phyloP scores from a whole-genome alignment of 2,113 vertebrate genomes.

The Daphoenositta chrysoptera region DNA sequence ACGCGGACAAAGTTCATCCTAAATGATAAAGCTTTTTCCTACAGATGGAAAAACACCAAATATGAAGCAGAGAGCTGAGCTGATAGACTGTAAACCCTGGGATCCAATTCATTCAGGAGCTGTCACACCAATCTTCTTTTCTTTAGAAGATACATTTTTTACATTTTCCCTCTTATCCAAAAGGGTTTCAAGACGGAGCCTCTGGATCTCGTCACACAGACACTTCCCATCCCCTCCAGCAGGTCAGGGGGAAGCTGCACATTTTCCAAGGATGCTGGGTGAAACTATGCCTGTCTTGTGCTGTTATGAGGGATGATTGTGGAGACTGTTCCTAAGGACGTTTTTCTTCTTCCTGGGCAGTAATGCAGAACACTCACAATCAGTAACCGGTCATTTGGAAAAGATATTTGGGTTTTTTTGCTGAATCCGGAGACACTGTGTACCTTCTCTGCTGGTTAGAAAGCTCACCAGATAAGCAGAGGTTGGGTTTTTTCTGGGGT shows the following conservation, averaged over 20 bases:
- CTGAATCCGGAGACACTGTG: neutral
- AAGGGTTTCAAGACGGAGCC: neutral
- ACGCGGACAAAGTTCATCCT: neutral
- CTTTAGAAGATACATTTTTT: constrained; percentile 39
- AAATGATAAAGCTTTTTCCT: neutral
- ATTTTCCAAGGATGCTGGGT: neutral
- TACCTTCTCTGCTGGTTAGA: constrained; percentile 11
- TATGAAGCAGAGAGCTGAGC: neutral
- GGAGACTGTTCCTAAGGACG: constrained; percentile 44
- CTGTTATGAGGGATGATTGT: constrained; percentile 29
- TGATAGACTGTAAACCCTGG: neutral
- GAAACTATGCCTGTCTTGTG: neutral
- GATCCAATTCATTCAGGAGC: constrained; percentile 3
- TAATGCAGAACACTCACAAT: neutral
- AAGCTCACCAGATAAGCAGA: constrained; percentile 14
- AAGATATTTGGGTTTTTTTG: neutral
- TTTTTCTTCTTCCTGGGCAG: neutral
- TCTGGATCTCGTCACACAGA: constrained; percentile 40
- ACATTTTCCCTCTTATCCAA: constrained; percentile 54
- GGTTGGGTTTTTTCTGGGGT: neutral
- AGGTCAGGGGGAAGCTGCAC: constrained; percentile 16
- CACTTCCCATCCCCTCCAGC: constrained; percentile 8
- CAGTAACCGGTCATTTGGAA: neutral
- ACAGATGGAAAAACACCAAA: constrained; percentile 7
- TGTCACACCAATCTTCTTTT: neutral